phyloP scores from a whole-genome alignment of 2,888 invertebrate genomes.

The Dinocampus coccinellae region DNA sequence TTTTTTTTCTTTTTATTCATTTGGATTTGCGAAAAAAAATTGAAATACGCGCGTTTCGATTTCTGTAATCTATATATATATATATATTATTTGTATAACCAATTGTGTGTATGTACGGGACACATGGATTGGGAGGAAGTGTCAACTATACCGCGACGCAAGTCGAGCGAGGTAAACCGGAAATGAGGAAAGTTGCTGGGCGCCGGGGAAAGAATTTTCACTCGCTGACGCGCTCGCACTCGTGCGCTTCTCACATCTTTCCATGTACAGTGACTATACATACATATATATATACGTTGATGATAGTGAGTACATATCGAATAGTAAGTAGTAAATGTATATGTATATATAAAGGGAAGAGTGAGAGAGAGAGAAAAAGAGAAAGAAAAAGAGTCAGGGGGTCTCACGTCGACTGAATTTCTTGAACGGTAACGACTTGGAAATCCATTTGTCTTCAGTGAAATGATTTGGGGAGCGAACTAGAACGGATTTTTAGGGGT shows the following conservation, averaged over 20 bases:
- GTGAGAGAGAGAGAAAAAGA: no score
- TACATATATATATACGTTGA: not conserved
- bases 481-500: conserved; percentile 21
- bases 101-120: not conserved
- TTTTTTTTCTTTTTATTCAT: no score
- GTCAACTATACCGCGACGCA: conserved; percentile 26
- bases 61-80: not conserved
- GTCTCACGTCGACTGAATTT: conserved; percentile 40
- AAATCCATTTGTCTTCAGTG: conserved; percentile 43
- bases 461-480: conserved; percentile 27
- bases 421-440: conserved; percentile 47
- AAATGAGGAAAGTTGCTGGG: conserved; percentile 50
- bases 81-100: not conserved
- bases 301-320: not conserved
- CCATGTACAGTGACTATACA: not conserved
- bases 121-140: not conserved
- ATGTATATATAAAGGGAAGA: not conserved
- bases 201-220: conserved; percentile 48
- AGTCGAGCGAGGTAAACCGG: conserved; percentile 48
- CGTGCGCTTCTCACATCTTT: not conserved
- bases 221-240: conserved; percentile 20
- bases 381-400: no score
- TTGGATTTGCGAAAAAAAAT: no score
- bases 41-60: not conserved
- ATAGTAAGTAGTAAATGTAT: not conserved